Conservation (phyloP, 2,797 vertebrate species). For the Diglossa cyanea region DNA sequence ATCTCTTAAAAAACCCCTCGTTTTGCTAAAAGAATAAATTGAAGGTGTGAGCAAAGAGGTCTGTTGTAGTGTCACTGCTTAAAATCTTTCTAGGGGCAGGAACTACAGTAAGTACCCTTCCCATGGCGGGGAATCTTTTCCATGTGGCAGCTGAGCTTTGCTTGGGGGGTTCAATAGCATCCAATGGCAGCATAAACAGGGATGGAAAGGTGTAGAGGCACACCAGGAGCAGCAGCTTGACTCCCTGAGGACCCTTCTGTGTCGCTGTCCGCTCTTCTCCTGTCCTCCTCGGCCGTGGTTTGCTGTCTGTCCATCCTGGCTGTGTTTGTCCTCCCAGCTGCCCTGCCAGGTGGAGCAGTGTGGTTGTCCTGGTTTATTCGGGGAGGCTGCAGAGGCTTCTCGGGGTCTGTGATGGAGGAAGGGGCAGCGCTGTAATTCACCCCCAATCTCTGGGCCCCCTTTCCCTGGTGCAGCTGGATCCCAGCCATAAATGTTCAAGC, state of each 20-base stretch:
- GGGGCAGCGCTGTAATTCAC: neutral
- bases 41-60: neutral
- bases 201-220: fast-evolving
- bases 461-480: neutral
- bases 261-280: fast-evolving
- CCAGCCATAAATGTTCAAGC: neutral
- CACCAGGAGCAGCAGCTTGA: neutral
- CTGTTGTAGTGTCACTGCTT: neutral
- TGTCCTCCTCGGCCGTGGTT: neutral
- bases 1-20: neutral
- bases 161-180: fast-evolving
- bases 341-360: neutral
- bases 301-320: fast-evolving
- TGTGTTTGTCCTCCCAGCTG: neutral
- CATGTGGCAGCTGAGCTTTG: fast-evolving
- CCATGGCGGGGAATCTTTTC: neutral
- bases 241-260: neutral
- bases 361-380: fast-evolving
- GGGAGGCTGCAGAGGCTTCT: neutral
- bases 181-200: neutral
- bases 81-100: neutral
- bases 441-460: neutral
- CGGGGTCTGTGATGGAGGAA: neutral
- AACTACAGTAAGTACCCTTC: neutral
- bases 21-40: neutral